Base-by-base conservation (phyloP, 2,113 vertebrate species). In the Verasper variegatus region DNA sequence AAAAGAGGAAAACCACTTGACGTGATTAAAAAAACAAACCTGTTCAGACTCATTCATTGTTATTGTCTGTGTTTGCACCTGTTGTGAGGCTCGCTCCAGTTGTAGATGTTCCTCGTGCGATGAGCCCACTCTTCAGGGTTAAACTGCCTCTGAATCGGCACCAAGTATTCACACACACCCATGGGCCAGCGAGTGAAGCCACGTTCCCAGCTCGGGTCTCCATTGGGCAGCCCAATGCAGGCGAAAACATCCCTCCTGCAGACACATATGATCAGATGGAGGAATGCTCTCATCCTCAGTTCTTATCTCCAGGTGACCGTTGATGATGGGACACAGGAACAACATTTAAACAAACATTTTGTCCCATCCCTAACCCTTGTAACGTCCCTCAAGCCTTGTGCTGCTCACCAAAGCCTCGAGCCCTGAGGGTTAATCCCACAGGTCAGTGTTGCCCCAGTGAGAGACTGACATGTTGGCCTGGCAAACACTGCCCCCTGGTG, bases 211-310 rank as follows among this genome's bases (percentile, higher is more conserved):
- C 96, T 97, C 0, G 91, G 89, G 90, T 99, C 98, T 35, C 96
- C 97, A 74, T 98, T 96, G 4, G 97, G 93, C 66, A 99, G 94
- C 52, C 98, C 98, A 60, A 99, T 99, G 88, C 98, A 99, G 81
- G 95, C 95, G 82, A 99, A 95, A 55, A 95, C 93, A 20, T 96
- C 93, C 87, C 95, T 96, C 71, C 98, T 99, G 89, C 80, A 74
- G 35, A 65, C 23, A 68, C 20, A 37, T 49, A 59, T 8, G 73
- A 54, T 17, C 31, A 69, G 21, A 47, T 0, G 62, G 26, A 74
- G 17, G 3, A 21, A 47, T 4, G 13, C 17, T 75, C 49, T 63
- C 31, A 31, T 27, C 20, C 40, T 62, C 21, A 10, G 23, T 27
- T 37, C 20, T 26, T 31, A 20, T 26, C 20, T 65, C 8, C 31